These are phyloP conservation scores for Drosophila watanabei DNA, from an alignment of 1,140 invertebrate species.

Conservation along the genomic window DNA sequence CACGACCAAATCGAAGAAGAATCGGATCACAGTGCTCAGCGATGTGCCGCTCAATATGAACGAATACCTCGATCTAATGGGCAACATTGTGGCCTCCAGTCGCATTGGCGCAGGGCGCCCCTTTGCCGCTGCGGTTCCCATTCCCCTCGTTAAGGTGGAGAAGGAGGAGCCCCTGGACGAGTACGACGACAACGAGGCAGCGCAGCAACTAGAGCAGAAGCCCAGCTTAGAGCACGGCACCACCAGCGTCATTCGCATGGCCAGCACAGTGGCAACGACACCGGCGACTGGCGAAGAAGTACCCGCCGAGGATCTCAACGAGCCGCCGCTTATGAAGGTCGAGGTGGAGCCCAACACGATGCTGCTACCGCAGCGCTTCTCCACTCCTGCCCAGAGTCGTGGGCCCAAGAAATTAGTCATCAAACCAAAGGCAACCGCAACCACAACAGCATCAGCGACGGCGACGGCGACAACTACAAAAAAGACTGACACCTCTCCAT, in stretches of 20 bases:
- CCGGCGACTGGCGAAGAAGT: constrained; percentile 7
- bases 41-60: constrained; percentile 84
- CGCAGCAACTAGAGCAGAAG: constrained; percentile 48
- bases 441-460: constrained; percentile 34
- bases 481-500: constrained; percentile 68
- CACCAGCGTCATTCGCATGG: constrained; percentile 83
- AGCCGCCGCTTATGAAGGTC: constrained; percentile 65
- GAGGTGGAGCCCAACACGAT: constrained; percentile 64
- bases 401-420: constrained; percentile 84
- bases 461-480: constrained; percentile 42
- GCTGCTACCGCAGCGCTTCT: constrained; percentile 55
- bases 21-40: constrained; percentile 78
- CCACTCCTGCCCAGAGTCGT: constrained; percentile 58
- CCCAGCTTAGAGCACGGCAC: constrained; percentile 63
- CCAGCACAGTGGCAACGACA: constrained; percentile 51
- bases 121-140: constrained; percentile 69
- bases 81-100: constrained; percentile 82
- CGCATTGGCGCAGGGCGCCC: constrained; percentile 66
- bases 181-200: constrained; percentile 49
- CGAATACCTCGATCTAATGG: constrained; percentile 81
- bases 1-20: constrained; percentile 72
- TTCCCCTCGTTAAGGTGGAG: constrained; percentile 78
- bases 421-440: constrained; percentile 77
- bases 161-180: constrained; percentile 80
- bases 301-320: constrained; percentile 66